phyloP scores from a whole-genome alignment of 2,113 vertebrate species.

The Oryctolagus cuniculus region DNA sequence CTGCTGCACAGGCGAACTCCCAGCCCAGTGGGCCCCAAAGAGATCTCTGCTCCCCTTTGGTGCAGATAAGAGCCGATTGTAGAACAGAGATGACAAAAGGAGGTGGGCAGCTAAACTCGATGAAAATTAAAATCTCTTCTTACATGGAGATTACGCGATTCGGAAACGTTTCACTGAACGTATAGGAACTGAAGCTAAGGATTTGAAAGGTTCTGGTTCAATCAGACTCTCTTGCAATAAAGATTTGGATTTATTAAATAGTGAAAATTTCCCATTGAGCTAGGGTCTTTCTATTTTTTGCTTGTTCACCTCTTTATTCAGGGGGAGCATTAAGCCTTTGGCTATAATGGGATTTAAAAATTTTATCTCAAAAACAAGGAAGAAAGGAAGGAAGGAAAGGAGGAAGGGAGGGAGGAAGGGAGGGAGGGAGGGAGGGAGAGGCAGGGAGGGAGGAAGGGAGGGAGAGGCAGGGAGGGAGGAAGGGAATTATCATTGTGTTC shows the following conservation, averaged over 20 bases:
- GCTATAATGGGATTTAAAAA: no score
- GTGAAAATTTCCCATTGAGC: background rate
- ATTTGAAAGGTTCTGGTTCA: background rate
- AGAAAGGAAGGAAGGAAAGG: no score
- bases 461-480: no score
- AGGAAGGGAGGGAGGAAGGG: no score
- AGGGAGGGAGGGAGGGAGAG: no score
- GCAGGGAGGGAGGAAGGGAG: no score
- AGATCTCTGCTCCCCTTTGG: rapidly evolving
- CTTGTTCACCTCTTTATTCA: no score
- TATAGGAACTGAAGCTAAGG: background rate
- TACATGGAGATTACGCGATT: background rate
- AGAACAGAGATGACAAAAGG: background rate
- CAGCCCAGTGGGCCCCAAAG: background rate
- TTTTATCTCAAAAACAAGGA: no score
- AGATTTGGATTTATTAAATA: background rate
- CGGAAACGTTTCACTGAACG: background rate
- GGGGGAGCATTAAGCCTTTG: no score
- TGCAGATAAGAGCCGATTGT: background rate
- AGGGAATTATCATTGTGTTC: no score
- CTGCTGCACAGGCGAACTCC: background rate
- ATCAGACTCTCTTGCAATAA: background rate
- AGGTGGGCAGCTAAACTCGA: background rate
- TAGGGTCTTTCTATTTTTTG: no score
- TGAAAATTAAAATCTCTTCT: background rate